These are phyloP conservation scores for Tympanoctomys barrerae DNA, from an alignment of 2,797 vertebrate species.

Conservation along the genomic window DNA sequence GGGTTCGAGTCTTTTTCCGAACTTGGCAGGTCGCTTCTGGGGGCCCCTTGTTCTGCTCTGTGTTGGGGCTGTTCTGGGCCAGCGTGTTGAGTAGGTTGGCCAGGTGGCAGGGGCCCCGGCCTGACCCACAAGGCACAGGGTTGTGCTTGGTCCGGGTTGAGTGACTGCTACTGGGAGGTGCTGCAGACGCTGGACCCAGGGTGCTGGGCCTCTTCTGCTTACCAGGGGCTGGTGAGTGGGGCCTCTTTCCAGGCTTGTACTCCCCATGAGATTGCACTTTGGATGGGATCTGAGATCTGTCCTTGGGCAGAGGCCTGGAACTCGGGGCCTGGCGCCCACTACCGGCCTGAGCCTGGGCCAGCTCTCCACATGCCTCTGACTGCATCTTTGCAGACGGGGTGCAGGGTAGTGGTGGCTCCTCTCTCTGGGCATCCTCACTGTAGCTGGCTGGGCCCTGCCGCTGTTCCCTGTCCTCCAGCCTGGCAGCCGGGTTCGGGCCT, in stretches of 20 bases:
- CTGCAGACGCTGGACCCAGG: rapidly evolving
- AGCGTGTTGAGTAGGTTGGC: constrained; percentile 74
- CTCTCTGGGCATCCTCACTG: neutral
- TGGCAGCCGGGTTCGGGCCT: neutral
- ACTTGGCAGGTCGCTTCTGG: constrained; percentile 83
- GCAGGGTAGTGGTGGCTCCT: neutral
- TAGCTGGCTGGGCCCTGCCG: neutral
- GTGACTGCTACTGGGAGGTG: neutral
- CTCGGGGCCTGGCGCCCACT: rapidly evolving
- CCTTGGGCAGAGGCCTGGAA: neutral
- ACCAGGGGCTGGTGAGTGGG: neutral
- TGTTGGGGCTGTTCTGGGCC: constrained; percentile 48
- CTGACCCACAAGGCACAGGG: constrained; percentile 73
- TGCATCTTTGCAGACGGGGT: neutral
- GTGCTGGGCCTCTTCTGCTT: neutral
- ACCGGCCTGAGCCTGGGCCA: rapidly evolving
- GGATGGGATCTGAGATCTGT: neutral
- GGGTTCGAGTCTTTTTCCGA: constrained; percentile 95
- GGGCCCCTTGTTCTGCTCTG: constrained; percentile 62
- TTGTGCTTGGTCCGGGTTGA: constrained; percentile 87
- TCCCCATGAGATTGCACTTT: neutral
- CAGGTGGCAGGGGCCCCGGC: constrained; percentile 66
- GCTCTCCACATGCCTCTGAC: neutral
- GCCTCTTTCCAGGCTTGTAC: constrained; percentile 31
- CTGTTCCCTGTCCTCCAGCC: neutral